A percentile compares a stretch with the other conserved stretches of the same genome.
phyloP scores from a whole-genome alignment of 2,888 invertebrate species.

The Drosophila neonasuta region DNA sequence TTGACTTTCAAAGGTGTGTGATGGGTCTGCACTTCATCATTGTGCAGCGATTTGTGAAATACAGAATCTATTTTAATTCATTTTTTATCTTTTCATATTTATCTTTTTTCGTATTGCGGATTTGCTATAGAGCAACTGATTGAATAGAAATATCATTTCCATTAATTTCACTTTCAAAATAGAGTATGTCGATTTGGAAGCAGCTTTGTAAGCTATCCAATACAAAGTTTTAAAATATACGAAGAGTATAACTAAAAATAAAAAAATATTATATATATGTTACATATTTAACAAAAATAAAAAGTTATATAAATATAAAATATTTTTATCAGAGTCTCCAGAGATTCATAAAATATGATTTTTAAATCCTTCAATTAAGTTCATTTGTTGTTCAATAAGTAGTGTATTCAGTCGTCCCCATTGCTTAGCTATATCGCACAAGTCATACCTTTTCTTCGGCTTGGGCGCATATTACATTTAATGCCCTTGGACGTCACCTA shows the following conservation, averaged over 20 bases:
- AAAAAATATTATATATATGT: too few relatives aligned
- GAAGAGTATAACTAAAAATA: too few relatives aligned
- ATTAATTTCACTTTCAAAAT: neutral
- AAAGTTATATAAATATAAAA: too few relatives aligned
- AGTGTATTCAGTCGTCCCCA: neutral
- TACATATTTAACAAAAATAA: too few relatives aligned
- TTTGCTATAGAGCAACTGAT: neutral
- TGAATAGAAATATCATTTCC: neutral
- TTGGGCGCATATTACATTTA: conserved; percentile 61
- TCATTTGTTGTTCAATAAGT: neutral
- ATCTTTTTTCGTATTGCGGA: neutral
- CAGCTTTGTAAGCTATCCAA: too few relatives aligned
- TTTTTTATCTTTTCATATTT: neutral
- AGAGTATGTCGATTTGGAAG: too few relatives aligned
- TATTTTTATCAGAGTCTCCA: too few relatives aligned
- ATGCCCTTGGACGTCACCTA: conserved; percentile 71
- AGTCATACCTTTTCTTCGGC: conserved; percentile 39
- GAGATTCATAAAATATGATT: too few relatives aligned
- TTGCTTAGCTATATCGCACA: neutral
- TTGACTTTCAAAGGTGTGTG: neutral
- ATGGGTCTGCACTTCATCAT: conserved; percentile 5
- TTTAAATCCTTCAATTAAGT: too few relatives aligned
- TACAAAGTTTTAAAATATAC: too few relatives aligned
- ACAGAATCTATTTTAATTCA: conserved; percentile 17
- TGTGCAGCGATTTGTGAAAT: neutral